Evolutionary conservation across 2,113 vertebrate genomes (phyloP).

Genomic region (Hydrolagus affinis): DNA sequence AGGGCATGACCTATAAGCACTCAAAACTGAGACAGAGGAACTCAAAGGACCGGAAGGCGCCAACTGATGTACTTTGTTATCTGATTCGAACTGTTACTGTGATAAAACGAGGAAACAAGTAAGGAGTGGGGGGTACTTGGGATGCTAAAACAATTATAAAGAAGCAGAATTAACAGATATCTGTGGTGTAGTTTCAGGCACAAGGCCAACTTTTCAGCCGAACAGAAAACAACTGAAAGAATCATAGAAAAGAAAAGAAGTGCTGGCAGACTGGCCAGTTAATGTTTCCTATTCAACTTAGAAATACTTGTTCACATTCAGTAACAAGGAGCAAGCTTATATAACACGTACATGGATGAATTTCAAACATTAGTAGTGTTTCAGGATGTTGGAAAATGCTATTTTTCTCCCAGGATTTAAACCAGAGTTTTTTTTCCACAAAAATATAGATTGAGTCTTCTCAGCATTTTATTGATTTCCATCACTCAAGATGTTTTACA

Average conservation of each 20-base stretch:
- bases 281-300: background rate
- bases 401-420: background rate
- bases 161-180: conserved; percentile 39
- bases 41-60: conserved; percentile 55
- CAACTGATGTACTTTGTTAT: conserved; percentile 48
- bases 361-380: background rate
- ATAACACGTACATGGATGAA: too few species aligned
- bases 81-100: conserved; percentile 51
- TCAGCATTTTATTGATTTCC: background rate
- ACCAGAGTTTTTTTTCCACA: background rate
- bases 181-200: conserved; percentile 45
- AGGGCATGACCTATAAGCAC: conserved; percentile 39
- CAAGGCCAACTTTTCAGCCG: conserved; percentile 41
- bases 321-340: background rate
- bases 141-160: conserved; percentile 51
- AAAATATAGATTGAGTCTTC: background rate
- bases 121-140: conserved; percentile 40
- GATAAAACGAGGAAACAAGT: conserved; percentile 58
- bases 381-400: background rate
- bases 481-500: background rate
- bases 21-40: conserved; percentile 41
- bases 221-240: conserved; percentile 33
- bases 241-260: background rate
- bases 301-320: background rate
- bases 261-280: background rate